Evolutionary conservation across 2,113 vertebrate genomes (phyloP).

Genomic region (Catharus minimus): DNA sequence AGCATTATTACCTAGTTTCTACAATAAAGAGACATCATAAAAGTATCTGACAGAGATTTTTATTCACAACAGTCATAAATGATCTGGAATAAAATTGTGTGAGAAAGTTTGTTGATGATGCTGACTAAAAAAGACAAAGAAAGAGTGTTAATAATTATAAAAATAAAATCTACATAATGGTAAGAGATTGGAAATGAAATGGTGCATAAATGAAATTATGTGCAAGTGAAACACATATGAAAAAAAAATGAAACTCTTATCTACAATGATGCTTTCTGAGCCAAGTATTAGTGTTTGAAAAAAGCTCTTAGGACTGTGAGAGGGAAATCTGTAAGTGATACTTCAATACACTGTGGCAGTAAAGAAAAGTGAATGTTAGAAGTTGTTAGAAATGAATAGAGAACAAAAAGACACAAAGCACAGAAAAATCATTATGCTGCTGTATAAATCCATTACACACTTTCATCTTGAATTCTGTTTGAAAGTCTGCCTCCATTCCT

Average conservation of each 20-base stretch:
- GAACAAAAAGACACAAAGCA: background rate
- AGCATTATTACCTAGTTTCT: background rate
- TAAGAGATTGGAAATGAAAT: background rate
- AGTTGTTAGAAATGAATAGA: background rate
- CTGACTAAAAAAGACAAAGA: background rate
- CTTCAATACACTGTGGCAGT: background rate
- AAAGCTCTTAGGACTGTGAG: background rate
- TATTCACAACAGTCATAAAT: background rate
- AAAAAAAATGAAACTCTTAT: background rate
- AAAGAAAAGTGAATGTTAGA: background rate
- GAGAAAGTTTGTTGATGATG: background rate
- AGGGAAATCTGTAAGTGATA: background rate
- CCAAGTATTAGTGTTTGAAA: background rate
- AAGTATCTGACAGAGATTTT: background rate
- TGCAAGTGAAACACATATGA: background rate
- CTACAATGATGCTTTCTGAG: background rate
- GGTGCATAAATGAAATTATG: background rate
- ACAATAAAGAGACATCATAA: background rate
- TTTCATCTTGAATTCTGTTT: background rate
- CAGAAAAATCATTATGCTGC: background rate
- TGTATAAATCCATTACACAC: background rate
- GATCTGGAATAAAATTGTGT: background rate
- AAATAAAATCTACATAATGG: background rate
- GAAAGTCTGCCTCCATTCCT: background rate
- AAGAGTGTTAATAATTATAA: background rate